phyloP scores from a whole-genome alignment of 2,888 invertebrate species.

The Ochropacha duplaris region DNA sequence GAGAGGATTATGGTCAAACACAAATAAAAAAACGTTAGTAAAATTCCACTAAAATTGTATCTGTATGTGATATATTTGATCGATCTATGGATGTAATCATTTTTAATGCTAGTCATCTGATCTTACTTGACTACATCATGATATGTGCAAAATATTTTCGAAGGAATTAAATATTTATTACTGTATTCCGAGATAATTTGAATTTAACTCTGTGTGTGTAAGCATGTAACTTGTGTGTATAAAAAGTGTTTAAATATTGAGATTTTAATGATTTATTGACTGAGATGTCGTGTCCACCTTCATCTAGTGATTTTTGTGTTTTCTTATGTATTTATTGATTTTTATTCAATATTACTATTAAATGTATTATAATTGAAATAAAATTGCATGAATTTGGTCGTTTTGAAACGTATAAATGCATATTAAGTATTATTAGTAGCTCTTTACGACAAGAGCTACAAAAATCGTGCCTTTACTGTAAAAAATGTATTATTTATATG shows the following conservation, averaged over 20 bases:
- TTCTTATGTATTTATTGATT: constrained; percentile 46
- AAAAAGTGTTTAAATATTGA: constrained; percentile 16
- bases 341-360: constrained; percentile 27
- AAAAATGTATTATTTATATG: background rate
- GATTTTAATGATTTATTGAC: constrained; percentile 35
- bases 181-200: too few species aligned
- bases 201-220: constrained; percentile 10
- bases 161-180: too few species aligned
- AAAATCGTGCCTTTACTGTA: background rate
- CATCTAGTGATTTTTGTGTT: constrained; percentile 36
- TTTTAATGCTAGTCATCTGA: background rate
- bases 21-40: too few species aligned
- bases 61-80: background rate
- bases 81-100: background rate
- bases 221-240: background rate
- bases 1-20: too few species aligned
- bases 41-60: too few species aligned
- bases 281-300: constrained; percentile 41
- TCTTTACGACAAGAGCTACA: background rate
- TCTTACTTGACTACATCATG: constrained; percentile 4
- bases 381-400: constrained; percentile 16
- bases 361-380: constrained; percentile 22
- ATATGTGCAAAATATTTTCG: constrained; percentile 8
- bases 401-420: background rate
- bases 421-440: background rate